phyloP scores from a whole-genome alignment of 1,140 invertebrate genomes.

The Physella acuta region DNA sequence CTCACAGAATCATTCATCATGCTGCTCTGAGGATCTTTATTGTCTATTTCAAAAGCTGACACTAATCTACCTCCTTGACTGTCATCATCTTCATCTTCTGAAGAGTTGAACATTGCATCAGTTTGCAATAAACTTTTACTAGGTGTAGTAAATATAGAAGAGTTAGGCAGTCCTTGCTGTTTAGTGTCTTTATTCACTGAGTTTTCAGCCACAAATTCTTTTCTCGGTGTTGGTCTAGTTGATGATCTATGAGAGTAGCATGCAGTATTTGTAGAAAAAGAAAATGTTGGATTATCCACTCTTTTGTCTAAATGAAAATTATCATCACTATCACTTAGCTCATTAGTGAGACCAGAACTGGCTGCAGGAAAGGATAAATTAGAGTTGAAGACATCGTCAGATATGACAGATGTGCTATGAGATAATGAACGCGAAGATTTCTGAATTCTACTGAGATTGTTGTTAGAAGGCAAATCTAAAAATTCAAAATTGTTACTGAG shows the following conservation, averaged over 20 bases:
- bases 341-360: background rate
- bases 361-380: background rate
- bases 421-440: background rate
- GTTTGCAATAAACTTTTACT: conserved; percentile 19
- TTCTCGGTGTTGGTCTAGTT: background rate
- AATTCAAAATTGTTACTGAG: no score
- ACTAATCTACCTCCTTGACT: background rate
- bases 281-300: background rate
- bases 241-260: background rate
- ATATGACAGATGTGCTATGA: background rate
- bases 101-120: conserved; percentile 20
- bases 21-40: conserved; percentile 25
- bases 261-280: background rate
- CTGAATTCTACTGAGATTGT: no score
- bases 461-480: no score
- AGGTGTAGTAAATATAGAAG: conserved; percentile 13
- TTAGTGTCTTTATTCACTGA: conserved; percentile 2
- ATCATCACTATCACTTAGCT: background rate
- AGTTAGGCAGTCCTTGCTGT: background rate
- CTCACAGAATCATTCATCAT: conserved; percentile 25
- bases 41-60: conserved; percentile 21
- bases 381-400: background rate
- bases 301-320: background rate
- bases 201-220: background rate
- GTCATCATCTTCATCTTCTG: conserved; percentile 6